Conservation (phyloP, 2,888 invertebrate species). For the Tethea ocularis region DNA sequence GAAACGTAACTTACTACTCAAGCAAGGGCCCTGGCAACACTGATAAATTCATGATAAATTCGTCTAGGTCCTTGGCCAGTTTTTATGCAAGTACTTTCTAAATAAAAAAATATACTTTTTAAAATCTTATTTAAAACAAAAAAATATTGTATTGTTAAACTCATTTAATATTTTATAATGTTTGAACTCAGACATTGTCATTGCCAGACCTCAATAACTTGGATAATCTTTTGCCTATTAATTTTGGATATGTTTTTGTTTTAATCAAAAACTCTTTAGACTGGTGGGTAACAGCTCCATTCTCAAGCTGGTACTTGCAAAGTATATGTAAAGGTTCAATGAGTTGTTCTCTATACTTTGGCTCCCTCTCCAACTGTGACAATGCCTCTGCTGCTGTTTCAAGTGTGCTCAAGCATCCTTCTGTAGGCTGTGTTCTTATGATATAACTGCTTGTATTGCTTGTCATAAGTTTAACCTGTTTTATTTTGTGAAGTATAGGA, state of each 20-base stretch:
- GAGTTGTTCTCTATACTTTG: conserved; percentile 86
- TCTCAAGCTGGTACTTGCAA: conserved; percentile 93
- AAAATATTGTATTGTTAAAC: neutral
- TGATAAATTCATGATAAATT: too few relatives aligned
- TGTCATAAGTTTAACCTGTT: conserved; percentile 91
- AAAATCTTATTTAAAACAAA: too few relatives aligned
- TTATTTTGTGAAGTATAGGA: conserved; percentile 87
- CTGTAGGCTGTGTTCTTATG: conserved; percentile 96
- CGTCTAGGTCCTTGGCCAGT: too few relatives aligned
- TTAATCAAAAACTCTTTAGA: conserved; percentile 95
- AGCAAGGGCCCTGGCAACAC: too few relatives aligned
- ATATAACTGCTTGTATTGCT: conserved; percentile 92
- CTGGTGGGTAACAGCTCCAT: conserved; percentile 96
- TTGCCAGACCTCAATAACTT: conserved; percentile 67
- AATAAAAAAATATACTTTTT: too few relatives aligned
- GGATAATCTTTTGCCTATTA: conserved; percentile 90
- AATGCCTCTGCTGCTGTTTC: conserved; percentile 93
- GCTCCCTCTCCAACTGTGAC: conserved; percentile 88
- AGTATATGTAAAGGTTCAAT: conserved; percentile 91
- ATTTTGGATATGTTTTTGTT: conserved; percentile 90
- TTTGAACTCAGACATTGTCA: conserved; percentile 41
- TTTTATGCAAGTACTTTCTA: too few relatives aligned
- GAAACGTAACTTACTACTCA: too few relatives aligned
- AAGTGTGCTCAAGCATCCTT: conserved; percentile 95
- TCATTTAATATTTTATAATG: neutral